A percentile compares a stretch with the other conserved stretches of the same genome.
Evolutionary conservation across 2,888 invertebrate genomes (phyloP).

Genomic region (Zaprionus obscuricornis): DNA sequence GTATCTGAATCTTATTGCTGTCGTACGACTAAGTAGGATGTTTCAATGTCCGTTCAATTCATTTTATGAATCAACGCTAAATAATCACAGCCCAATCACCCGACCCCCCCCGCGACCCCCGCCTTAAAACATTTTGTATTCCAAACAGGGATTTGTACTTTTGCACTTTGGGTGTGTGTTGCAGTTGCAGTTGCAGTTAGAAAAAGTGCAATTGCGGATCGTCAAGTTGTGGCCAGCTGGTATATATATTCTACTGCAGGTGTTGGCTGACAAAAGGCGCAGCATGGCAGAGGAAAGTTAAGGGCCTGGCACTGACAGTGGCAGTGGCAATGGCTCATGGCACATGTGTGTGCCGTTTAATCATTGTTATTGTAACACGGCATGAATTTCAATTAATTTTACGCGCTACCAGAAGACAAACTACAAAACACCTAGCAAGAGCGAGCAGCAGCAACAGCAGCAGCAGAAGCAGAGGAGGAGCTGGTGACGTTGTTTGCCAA

Average conservation of each 20-base stretch:
- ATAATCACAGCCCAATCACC: slow-evolving; percentile 40
- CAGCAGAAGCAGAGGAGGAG: slow-evolving; percentile 2
- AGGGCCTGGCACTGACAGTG: slow-evolving; percentile 39
- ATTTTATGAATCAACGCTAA: slow-evolving; percentile 68
- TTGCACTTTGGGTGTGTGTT: slow-evolving; percentile 82
- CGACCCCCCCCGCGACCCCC: slow-evolving; percentile 1
- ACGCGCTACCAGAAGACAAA: slow-evolving; percentile 68
- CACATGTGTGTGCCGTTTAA: slow-evolving; percentile 70
- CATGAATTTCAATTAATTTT: slow-evolving; percentile 77
- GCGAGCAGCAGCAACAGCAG: slow-evolving; percentile 8
- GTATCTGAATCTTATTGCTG: background rate
- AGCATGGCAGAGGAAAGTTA: background rate
- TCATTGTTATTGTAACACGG: slow-evolving; percentile 76
- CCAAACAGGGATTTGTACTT: slow-evolving; percentile 83
- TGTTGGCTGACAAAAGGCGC: background rate
- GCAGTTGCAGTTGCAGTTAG: slow-evolving; percentile 45
- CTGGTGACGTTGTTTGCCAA: slow-evolving; percentile 43
- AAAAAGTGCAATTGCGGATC: slow-evolving; percentile 42
- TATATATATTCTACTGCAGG: slow-evolving; percentile 9
- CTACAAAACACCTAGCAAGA: no score
- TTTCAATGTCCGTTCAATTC: slow-evolving; percentile 38
- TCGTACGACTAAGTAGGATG: background rate
- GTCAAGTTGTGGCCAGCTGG: slow-evolving; percentile 35
- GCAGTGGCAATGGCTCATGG: slow-evolving; percentile 16
- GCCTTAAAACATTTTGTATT: slow-evolving; percentile 76